Percentiles rank a stretch among this genome's conserved stretches.
These are phyloP conservation scores for Onthophagus taurus DNA, from an alignment of 1,140 invertebrate genomes.

Conservation along the genomic window DNA sequence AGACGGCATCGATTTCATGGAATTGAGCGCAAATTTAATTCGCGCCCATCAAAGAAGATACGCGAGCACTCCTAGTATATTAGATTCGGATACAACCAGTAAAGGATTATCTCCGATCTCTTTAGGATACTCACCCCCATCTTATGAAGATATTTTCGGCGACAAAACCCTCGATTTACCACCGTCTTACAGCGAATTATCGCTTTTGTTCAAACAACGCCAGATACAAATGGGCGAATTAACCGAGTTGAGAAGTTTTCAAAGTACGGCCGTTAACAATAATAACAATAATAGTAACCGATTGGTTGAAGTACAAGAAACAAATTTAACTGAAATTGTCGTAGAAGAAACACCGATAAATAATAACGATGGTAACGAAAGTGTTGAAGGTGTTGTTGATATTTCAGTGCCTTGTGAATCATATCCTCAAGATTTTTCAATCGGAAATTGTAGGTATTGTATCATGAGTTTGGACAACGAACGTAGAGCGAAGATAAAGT, in stretches of 20 bases:
- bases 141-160: conserved; percentile 36
- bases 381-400: no score
- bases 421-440: background rate
- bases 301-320: no score
- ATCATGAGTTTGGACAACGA: conserved; percentile 6
- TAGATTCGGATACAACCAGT: conserved; percentile 33
- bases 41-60: conserved; percentile 33
- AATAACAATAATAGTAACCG: no score
- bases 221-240: conserved; percentile 4
- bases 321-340: no score
- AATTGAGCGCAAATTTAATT: conserved; percentile 43
- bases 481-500: conserved; percentile 4
- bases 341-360: no score
- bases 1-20: conserved; percentile 43
- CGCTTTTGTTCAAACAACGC: conserved; percentile 15
- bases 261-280: conserved; percentile 2
- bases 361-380: no score
- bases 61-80: conserved; percentile 32
- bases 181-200: conserved; percentile 35
- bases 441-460: conserved; percentile 7
- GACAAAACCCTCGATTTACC: conserved; percentile 33
- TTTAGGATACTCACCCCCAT: conserved; percentile 31
- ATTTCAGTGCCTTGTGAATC: no score
- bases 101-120: conserved; percentile 33
- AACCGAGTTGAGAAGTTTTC: conserved; percentile 1